Evolutionary conservation across 2,888 invertebrate genomes (phyloP).

Genomic region (Campopleginae sp.): DNA sequence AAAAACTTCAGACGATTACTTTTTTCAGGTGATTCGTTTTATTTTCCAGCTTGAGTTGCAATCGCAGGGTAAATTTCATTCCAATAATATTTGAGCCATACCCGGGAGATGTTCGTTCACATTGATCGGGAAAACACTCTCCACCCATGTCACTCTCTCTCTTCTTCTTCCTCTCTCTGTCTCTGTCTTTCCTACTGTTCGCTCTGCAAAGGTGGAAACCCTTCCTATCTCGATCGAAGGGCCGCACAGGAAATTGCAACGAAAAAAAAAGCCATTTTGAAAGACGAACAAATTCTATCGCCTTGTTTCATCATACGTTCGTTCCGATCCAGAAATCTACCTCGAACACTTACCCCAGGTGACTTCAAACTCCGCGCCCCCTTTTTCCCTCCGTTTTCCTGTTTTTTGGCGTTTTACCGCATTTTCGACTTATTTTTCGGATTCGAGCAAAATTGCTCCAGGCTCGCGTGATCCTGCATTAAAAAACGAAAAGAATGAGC

Average conservation of each 20-base stretch:
- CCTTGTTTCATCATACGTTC: not conserved
- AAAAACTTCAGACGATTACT: constrained; percentile 21
- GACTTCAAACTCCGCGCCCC: too few species aligned
- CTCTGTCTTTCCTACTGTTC: not conserved
- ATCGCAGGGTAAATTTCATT: constrained; percentile 62
- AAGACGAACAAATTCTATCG: not conserved
- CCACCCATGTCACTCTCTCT: not conserved
- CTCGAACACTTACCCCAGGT: too few species aligned
- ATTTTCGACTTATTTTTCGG: too few species aligned
- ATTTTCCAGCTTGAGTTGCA: constrained; percentile 29
- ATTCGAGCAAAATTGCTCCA: too few species aligned
- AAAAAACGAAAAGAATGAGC: too few species aligned
- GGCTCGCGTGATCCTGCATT: too few species aligned
- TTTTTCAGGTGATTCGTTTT: constrained; percentile 30
- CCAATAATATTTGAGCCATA: constrained; percentile 58
- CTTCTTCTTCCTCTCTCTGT: not conserved
- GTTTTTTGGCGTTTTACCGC: too few species aligned
- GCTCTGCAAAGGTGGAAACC: constrained; percentile 8
- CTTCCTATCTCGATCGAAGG: constrained; percentile 20
- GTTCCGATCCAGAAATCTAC: too few species aligned
- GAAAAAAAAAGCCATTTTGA: not conserved
- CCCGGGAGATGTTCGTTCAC: constrained; percentile 21
- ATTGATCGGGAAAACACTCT: constrained; percentile 7
- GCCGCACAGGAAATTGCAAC: not conserved
- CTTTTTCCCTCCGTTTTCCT: too few species aligned